Conservation (phyloP, 2,113 vertebrate species). For the Python bivittatus region DNA sequence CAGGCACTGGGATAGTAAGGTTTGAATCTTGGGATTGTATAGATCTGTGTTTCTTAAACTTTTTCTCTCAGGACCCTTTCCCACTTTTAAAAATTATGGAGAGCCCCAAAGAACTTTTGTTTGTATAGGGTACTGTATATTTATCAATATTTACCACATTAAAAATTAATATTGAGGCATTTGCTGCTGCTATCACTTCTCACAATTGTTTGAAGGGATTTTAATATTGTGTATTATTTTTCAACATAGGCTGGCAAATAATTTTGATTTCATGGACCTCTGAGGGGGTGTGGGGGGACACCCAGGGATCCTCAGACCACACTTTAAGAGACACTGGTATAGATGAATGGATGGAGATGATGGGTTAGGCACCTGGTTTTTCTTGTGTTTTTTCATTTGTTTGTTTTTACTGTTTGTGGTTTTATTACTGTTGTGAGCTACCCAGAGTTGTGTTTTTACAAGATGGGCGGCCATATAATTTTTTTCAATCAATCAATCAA, state of each 20-base stretch:
- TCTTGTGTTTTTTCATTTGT: no score
- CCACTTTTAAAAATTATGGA: not conserved
- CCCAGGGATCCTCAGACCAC: no score
- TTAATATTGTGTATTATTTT: not conserved
- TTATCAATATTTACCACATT: not conserved
- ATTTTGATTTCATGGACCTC: not conserved
- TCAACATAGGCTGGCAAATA: not conserved
- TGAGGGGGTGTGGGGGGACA: no score
- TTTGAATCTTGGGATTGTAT: not conserved
- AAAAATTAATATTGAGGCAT: not conserved
- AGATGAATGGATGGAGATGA: no score
- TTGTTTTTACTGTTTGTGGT: no score
- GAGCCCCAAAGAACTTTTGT: no score
- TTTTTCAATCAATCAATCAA: no score
- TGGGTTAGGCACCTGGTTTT: no score
- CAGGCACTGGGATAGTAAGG: not conserved
- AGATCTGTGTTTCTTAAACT: not conserved
- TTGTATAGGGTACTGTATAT: not conserved
- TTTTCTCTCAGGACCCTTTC: not conserved
- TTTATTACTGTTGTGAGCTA: no score
- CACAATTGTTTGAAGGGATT: not conserved
- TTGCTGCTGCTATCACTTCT: not conserved
- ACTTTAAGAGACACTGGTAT: no score
- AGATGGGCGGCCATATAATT: no score
- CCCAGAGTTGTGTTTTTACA: no score